Evolutionary conservation across 2,888 invertebrate genomes (phyloP).

Genomic region (Parascotia fuliginaria): DNA sequence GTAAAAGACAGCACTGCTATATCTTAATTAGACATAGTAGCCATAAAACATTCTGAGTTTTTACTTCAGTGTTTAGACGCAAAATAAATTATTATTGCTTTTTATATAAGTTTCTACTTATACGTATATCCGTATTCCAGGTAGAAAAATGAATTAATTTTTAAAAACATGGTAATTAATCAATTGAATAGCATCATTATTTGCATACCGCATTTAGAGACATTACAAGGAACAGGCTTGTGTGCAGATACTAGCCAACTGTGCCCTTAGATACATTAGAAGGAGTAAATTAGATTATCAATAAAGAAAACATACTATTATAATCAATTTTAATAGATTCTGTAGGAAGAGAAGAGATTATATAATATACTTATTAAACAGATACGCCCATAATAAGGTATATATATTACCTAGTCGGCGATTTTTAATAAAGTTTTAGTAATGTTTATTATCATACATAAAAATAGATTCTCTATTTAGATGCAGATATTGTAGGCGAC

Average conservation of each 20-base stretch:
- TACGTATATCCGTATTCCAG: no score
- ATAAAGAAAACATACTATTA: neutral
- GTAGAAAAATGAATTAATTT: slow-evolving; percentile 17
- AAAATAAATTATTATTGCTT: slow-evolving; percentile 1
- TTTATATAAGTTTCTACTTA: no score
- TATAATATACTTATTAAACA: slow-evolving; percentile 1
- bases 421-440: slow-evolving; percentile 5
- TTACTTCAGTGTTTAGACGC: slow-evolving; percentile 5
- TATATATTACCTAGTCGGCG: slow-evolving; percentile 1
- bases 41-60: slow-evolving; percentile 9
- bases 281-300: neutral
- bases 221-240: slow-evolving; percentile 12
- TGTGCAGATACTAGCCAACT: slow-evolving; percentile 14
- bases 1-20: slow-evolving; percentile 32
- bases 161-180: no score
- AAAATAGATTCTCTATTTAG: slow-evolving; percentile 16
- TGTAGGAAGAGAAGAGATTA: slow-evolving; percentile 8
- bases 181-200: no score
- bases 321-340: slow-evolving; percentile 2
- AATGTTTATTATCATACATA: slow-evolving; percentile 14
- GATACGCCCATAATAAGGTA: neutral
- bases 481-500: slow-evolving; percentile 24
- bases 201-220: slow-evolving; percentile 3
- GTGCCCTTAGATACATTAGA: slow-evolving; percentile 20
- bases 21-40: slow-evolving; percentile 24